Evolutionary conservation across 2,113 vertebrate genomes (phyloP), one percentile per base, ranked within the genome.

Genomic region (Pampusana beccarii): DNA sequence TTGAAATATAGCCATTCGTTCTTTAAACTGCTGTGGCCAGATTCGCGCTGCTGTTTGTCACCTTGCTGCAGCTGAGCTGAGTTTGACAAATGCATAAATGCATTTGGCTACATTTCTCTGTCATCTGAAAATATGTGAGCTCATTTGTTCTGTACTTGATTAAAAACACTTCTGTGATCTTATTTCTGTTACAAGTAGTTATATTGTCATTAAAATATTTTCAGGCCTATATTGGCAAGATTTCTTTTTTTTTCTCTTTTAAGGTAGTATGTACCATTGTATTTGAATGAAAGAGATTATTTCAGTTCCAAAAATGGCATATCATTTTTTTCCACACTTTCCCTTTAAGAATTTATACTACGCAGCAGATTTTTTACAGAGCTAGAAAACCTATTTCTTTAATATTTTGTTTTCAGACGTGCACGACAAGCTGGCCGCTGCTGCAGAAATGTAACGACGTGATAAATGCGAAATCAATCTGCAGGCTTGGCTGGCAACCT

Each of bases 401-500:
- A 69, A 54, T 78, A 42, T 82, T 79, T 79, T 96, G 64, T 82
- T 65, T 92, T 86, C 96, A 99, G 99, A 98, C 98, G 46, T 99
- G 98, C 94, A 96, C 97, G 31, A 87, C 94, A 96, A 98, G 96
- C 84, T 99, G 98, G 98, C 97, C 96, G 5, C 80, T 99, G 95
- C 97, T 99, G 78, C 98, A 98, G 97, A 99, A 99, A 93, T 98
- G 98, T 83, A 99, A 98, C 10, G 99, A 99, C 78, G 96, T 99
- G 94, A 97, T 98, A 86, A 99, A 98, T 82, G 98, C 99, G 36
- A 98, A 98, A 97, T 99, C 99, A 62, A 98, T 99, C 90, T 99
- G 99, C 95, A 98, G 99, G 48, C 98, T 99, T 79, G 97, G 98
- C 50, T 99, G 99, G 99, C 99, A 99, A 90, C 99, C 99, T 5